These are phyloP conservation scores for Zaprionus taronus DNA, from an alignment of 1,140 invertebrate species.

Conservation along the genomic window DNA sequence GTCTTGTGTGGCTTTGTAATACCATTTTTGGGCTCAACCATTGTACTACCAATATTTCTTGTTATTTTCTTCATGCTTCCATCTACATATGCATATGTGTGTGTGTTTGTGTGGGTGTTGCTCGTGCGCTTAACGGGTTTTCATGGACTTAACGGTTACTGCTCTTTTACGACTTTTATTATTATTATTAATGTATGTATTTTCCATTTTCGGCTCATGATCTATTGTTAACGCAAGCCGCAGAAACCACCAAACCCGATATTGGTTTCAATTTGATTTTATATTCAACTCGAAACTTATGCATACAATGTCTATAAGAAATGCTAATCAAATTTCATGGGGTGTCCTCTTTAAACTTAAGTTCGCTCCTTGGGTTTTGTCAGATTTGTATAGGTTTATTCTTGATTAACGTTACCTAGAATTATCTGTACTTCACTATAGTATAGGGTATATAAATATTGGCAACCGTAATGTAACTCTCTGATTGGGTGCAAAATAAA, in stretches of 20 bases:
- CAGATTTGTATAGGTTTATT: background rate
- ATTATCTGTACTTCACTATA: too few relatives aligned
- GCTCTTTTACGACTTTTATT: constrained; percentile 77
- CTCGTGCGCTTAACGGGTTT: constrained; percentile 80
- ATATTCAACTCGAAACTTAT: constrained; percentile 40
- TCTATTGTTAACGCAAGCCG: constrained; percentile 59
- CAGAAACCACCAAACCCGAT: constrained; percentile 31
- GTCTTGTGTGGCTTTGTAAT: constrained; percentile 33
- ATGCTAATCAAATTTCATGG: constrained; percentile 38
- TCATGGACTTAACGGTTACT: constrained; percentile 77
- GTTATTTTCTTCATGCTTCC: constrained; percentile 13
- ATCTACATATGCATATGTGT: constrained; percentile 38
- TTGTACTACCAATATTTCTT: constrained; percentile 74
- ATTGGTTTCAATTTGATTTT: constrained; percentile 19
- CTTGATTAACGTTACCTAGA: too few relatives aligned
- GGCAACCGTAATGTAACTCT: background rate
- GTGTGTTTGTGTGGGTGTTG: constrained; percentile 65
- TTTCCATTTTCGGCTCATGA: constrained; percentile 70
- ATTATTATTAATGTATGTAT: constrained; percentile 76
- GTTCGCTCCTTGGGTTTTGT: constrained; percentile 1
- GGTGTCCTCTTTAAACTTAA: background rate
- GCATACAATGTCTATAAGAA: constrained; percentile 21
- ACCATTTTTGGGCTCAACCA: constrained; percentile 70
- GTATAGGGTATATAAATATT: background rate
- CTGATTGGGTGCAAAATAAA: background rate